Evolutionary conservation across 2,113 vertebrate genomes (phyloP).

Genomic region (Strigops habroptila): DNA sequence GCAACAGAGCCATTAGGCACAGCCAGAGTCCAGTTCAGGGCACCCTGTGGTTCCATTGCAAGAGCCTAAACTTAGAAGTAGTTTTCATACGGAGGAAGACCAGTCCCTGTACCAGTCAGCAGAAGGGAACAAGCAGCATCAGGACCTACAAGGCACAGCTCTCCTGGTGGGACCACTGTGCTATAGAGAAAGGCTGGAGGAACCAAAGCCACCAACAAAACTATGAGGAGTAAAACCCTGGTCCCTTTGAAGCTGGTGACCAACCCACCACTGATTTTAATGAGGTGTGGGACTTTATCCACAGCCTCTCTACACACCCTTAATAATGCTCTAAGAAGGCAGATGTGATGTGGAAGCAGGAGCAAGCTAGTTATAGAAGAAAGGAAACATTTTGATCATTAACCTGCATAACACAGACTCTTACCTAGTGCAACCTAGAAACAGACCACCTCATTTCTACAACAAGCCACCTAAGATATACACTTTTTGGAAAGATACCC

Average conservation of each 20-base stretch:
- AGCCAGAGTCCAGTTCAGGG: background rate
- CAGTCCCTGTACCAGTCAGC: background rate
- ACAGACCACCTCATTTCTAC: background rate
- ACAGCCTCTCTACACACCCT: background rate
- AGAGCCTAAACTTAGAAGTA: background rate
- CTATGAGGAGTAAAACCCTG: background rate
- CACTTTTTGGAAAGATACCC: background rate
- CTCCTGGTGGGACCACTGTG: background rate
- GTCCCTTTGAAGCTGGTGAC: background rate
- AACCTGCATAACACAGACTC: background rate
- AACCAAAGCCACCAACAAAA: background rate
- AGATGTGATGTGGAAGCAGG: background rate
- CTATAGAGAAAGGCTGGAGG: background rate
- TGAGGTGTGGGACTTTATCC: background rate
- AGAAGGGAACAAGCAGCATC: background rate
- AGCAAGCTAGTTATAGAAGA: background rate
- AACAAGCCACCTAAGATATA: background rate
- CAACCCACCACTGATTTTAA: background rate
- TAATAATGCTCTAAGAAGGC: background rate
- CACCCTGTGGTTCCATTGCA: background rate
- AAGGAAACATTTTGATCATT: background rate
- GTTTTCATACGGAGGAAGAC: background rate
- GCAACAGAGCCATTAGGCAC: background rate
- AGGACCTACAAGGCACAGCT: background rate
- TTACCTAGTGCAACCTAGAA: background rate